These are phyloP conservation scores for Batillaria attramentaria DNA, from an alignment of 1,140 invertebrate genomes.

Conservation along the genomic window DNA sequence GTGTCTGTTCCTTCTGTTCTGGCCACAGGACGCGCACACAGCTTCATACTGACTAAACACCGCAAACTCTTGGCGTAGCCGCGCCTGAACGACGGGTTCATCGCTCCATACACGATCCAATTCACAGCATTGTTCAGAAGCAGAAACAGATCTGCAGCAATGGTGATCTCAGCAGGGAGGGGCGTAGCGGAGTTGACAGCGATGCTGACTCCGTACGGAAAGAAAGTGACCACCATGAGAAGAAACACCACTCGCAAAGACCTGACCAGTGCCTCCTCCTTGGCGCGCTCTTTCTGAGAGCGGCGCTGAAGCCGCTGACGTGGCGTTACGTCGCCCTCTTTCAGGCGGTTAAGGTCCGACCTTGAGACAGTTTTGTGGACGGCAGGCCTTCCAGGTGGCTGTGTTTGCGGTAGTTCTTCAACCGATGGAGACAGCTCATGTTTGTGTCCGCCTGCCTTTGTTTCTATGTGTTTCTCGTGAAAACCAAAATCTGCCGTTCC, in stretches of 20 bases:
- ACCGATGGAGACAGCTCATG: too few relatives aligned
- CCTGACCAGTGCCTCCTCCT: conserved; percentile 10
- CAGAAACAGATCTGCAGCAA: conserved; percentile 10
- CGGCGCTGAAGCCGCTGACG: not conserved
- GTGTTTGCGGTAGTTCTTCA: too few relatives aligned
- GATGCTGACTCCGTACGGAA: conserved; percentile 18
- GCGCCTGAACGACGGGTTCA: conserved; percentile 11
- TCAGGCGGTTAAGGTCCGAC: too few relatives aligned
- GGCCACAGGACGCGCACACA: too few relatives aligned
- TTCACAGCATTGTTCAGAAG: conserved; percentile 18
- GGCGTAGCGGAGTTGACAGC: not conserved
- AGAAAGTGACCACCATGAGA: conserved; percentile 7
- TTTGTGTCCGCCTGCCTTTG: too few relatives aligned
- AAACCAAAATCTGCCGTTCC: too few relatives aligned
- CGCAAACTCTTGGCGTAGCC: conserved; percentile 4
- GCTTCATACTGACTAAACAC: too few relatives aligned
- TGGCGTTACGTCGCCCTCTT: too few relatives aligned
- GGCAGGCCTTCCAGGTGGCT: too few relatives aligned
- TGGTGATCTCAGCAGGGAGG: conserved; percentile 1
- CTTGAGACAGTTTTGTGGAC: too few relatives aligned
- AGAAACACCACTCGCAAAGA: not conserved
- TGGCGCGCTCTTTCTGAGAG: not conserved
- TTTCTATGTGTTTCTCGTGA: too few relatives aligned
- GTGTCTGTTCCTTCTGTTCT: too few relatives aligned
- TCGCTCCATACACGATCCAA: conserved; percentile 27